These are phyloP conservation scores for Pomatorhinus ruficollis DNA, from an alignment of 2,113 vertebrate species.

Conservation along the genomic window DNA sequence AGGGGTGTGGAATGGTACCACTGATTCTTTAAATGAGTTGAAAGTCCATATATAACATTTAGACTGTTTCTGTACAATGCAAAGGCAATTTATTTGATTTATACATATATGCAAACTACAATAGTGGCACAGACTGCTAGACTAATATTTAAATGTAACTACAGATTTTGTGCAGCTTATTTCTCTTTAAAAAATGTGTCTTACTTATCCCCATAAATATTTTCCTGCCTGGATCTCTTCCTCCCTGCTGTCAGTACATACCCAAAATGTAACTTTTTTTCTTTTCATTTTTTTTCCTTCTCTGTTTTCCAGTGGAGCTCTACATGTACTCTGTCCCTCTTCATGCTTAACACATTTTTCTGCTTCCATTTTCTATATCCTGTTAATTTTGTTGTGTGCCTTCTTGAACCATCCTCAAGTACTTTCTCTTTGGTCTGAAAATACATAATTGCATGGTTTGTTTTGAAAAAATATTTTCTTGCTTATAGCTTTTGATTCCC, in stretches of 20 bases:
- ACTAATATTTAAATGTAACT: not conserved
- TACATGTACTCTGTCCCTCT: not conserved
- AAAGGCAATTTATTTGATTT: constrained; percentile 2
- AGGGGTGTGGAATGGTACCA: not conserved
- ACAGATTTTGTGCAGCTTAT: not conserved
- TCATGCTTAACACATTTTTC: not conserved
- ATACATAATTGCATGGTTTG: not conserved
- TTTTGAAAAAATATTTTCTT: not conserved
- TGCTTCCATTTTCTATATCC: not conserved
- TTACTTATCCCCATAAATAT: not conserved
- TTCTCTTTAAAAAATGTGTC: not conserved
- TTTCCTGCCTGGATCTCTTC: not conserved
- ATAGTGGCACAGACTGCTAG: not conserved
- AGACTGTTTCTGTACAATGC: not conserved
- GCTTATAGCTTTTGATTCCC: not conserved
- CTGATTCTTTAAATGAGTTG: not conserved
- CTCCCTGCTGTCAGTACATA: not conserved
- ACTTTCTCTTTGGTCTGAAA: not conserved
- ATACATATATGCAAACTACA: not conserved
- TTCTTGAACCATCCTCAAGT: not conserved
- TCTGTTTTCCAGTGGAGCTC: not conserved
- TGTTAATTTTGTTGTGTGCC: not conserved
- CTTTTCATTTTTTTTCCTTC: not conserved
- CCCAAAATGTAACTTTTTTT: not conserved
- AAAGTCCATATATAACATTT: not conserved